A percentile compares a stretch with the other conserved stretches of the same genome.
Evolutionary conservation across 2,113 vertebrate genomes (phyloP).

Genomic region (Numida meleagris): DNA sequence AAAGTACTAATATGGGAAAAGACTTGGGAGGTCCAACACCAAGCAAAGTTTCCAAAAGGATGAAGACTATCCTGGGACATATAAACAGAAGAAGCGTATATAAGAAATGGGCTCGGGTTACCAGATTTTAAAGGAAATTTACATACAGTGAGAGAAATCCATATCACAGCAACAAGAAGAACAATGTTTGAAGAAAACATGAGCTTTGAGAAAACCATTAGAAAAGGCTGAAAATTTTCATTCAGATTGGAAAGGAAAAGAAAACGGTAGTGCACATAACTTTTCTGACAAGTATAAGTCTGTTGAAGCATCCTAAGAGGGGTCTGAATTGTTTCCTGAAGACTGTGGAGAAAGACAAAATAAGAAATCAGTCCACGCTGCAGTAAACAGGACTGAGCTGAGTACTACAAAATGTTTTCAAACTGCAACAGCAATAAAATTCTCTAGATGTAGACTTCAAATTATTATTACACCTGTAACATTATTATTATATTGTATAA

Average conservation of each 20-base stretch:
- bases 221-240: neutral
- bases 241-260: neutral
- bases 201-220: neutral
- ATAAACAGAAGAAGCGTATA: neutral
- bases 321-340: neutral
- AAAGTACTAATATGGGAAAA: neutral
- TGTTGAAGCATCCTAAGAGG: neutral
- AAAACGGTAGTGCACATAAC: accelerated
- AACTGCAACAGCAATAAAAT: neutral
- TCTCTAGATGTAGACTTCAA: neutral
- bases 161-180: neutral
- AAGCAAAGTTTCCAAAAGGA: neutral
- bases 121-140: neutral
- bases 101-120: neutral
- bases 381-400: neutral
- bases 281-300: neutral
- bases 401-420: neutral
- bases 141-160: neutral
- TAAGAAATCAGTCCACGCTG: neutral
- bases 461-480: neutral
- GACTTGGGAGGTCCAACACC: neutral
- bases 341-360: neutral
- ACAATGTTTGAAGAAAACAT: neutral
- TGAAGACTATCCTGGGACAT: neutral
- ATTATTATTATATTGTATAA: neutral